These are phyloP conservation scores for Polypedilum vanderplanki DNA, from an alignment of 1,140 invertebrate genomes.

Conservation along the genomic window DNA sequence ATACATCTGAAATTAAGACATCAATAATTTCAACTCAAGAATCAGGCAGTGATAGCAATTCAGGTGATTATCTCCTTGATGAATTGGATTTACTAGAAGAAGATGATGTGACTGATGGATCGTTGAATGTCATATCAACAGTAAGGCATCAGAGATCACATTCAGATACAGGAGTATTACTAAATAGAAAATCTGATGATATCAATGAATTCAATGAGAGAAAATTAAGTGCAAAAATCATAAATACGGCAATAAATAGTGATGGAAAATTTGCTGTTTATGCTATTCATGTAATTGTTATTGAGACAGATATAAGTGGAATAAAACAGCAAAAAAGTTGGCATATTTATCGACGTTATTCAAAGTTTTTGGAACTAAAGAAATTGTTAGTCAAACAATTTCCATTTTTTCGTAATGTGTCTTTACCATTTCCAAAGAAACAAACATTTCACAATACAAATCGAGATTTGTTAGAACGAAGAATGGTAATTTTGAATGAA, in stretches of 20 bases:
- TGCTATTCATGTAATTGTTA: conserved; percentile 65
- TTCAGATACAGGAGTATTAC: neutral
- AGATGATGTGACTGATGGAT: neutral
- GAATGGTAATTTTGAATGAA: conserved; percentile 76
- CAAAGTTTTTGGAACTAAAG: conserved; percentile 31
- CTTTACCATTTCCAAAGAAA: conserved; percentile 82
- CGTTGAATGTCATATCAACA: no score
- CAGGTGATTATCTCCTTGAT: conserved; percentile 30
- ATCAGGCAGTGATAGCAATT: conserved; percentile 31
- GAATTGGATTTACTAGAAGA: conserved; percentile 29
- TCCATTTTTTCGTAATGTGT: conserved; percentile 35
- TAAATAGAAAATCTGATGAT: neutral
- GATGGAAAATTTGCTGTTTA: conserved; percentile 64
- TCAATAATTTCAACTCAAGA: conserved; percentile 4
- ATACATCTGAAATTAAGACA: neutral
- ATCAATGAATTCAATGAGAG: neutral
- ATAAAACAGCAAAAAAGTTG: conserved; percentile 61
- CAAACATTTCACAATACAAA: conserved; percentile 92
- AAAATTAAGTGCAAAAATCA: conserved; percentile 30
- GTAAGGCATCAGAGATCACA: neutral
- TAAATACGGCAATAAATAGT: conserved; percentile 30
- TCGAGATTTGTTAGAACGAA: conserved; percentile 73
- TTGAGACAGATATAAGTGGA: conserved; percentile 44
- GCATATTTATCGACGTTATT: conserved; percentile 74
- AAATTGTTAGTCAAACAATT: conserved; percentile 28